Conservation (phyloP, 2,113 vertebrate species). For the Nycticryphes semicollaris region DNA sequence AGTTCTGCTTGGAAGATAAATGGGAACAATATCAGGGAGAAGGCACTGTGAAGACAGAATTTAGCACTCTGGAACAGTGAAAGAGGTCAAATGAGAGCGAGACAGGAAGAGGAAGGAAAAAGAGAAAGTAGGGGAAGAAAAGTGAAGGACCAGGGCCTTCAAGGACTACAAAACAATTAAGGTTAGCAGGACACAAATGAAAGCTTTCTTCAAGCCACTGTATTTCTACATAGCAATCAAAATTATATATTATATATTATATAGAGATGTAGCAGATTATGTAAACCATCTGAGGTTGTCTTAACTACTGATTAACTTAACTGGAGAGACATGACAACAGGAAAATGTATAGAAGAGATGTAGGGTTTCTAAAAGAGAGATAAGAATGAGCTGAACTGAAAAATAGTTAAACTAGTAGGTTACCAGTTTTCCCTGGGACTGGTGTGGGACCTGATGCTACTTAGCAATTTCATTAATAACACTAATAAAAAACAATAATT, state of each 20-base stretch:
- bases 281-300: background rate
- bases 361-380: background rate
- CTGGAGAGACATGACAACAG: background rate
- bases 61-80: background rate
- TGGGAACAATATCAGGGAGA: background rate
- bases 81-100: background rate
- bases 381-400: background rate
- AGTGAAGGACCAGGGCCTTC: background rate
- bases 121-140: background rate
- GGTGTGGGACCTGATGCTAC: background rate
- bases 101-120: background rate
- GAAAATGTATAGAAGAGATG: background rate
- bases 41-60: background rate
- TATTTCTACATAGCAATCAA: background rate
- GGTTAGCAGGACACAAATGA: background rate
- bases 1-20: background rate
- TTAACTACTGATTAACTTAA: background rate
- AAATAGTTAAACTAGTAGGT: background rate
- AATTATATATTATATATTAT: too few species aligned
- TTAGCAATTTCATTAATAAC: background rate
- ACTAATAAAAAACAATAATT: background rate
- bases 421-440: background rate
- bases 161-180: background rate
- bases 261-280: background rate
- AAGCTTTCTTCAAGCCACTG: background rate